Evolutionary conservation across 2,797 vertebrate species (phyloP).

Genomic region (Zenarchopterus dispar): DNA sequence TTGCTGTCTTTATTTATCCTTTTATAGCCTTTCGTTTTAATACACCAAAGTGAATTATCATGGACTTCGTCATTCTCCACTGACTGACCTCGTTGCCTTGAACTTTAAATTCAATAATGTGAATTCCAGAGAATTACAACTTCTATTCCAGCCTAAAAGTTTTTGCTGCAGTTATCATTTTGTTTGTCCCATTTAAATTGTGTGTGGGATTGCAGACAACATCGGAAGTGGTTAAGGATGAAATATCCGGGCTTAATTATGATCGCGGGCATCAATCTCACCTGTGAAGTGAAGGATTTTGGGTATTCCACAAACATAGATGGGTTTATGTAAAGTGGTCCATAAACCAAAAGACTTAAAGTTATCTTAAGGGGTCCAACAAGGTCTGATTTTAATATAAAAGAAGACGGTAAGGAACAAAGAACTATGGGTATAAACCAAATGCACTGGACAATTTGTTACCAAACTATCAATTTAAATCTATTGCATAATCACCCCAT

Average conservation of each 20-base stretch:
- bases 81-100: not conserved
- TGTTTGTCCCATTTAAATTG: conserved; percentile 1
- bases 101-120: not conserved
- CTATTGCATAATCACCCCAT: too few species aligned
- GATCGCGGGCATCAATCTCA: not conserved
- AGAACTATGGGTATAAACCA: too few species aligned
- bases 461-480: too few species aligned
- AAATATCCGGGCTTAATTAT: not conserved
- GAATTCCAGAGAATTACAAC: not conserved
- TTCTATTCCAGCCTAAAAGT: not conserved
- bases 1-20: conserved; percentile 12
- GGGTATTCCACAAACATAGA: not conserved
- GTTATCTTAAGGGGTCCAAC: too few species aligned
- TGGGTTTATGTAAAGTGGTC: not conserved
- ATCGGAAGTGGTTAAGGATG: conserved; percentile 7
- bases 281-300: not conserved
- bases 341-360: not conserved
- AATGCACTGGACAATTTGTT: too few species aligned
- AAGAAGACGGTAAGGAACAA: too few species aligned
- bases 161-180: not conserved
- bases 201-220: conserved; percentile 6
- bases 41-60: conserved; percentile 22
- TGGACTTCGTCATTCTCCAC: not conserved
- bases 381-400: too few species aligned
- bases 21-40: conserved; percentile 23